Conservation (phyloP, 2,113 vertebrate species). For the Salvelinus sp. region DNA sequence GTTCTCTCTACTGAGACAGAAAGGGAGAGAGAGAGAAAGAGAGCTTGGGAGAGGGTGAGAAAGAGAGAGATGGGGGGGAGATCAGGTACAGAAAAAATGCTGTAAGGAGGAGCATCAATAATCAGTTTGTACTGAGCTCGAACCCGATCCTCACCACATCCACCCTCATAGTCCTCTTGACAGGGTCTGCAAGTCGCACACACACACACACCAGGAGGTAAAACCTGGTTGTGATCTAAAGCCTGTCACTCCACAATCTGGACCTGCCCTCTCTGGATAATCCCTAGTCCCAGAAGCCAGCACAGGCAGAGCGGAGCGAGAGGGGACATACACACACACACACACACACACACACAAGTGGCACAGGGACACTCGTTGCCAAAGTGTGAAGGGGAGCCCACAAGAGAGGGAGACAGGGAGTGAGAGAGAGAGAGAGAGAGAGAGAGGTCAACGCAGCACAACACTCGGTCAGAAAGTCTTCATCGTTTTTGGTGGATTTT, state of each 20-base stretch:
- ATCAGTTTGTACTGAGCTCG: neutral
- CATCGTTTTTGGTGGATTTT: slow-evolving; percentile 13
- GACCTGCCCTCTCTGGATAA: slow-evolving; percentile 54
- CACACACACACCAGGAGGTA: slow-evolving; percentile 57
- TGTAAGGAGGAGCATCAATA: neutral
- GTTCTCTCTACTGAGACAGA: neutral
- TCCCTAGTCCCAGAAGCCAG: slow-evolving; percentile 42
- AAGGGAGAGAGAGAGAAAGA: neutral
- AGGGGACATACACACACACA: neutral
- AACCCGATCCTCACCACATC: neutral
- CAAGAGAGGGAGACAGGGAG: neutral
- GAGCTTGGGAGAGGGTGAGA: no score
- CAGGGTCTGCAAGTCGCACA: slow-evolving; percentile 1
- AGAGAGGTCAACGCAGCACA: slow-evolving; percentile 26
- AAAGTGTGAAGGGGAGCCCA: slow-evolving; percentile 10
- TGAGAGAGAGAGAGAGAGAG: slow-evolving; percentile 7
- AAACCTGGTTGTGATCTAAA: slow-evolving; percentile 57
- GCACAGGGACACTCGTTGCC: slow-evolving; percentile 10
- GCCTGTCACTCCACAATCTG: slow-evolving; percentile 62
- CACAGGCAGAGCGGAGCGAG: neutral
- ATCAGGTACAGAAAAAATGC: no score
- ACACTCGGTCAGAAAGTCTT: neutral
- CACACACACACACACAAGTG: neutral
- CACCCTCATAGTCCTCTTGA: neutral
- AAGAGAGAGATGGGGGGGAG: neutral